These are phyloP conservation scores for Caprella mutica DNA, from an alignment of 2,888 invertebrate genomes.

Conservation along the genomic window DNA sequence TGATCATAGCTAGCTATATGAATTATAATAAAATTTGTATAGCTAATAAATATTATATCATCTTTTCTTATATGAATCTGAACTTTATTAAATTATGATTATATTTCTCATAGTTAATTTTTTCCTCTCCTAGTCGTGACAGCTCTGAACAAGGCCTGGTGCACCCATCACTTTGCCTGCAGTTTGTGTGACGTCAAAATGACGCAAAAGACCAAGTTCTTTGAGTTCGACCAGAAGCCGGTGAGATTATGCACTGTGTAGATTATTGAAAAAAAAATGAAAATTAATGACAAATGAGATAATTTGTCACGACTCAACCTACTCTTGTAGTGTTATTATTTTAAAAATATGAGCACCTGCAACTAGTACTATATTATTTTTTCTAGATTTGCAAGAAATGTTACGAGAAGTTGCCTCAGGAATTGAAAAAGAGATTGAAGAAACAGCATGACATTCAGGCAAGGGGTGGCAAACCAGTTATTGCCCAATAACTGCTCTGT, in stretches of 20 bases:
- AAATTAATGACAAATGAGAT: too few species aligned
- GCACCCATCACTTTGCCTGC: constrained; percentile 96
- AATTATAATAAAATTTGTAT: too few species aligned
- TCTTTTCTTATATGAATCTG: too few species aligned
- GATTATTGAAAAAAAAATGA: too few species aligned
- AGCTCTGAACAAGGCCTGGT: constrained; percentile 98
- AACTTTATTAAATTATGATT: too few species aligned
- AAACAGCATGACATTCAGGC: constrained; percentile 73
- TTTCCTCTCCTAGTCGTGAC: constrained; percentile 66
- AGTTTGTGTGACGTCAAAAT: constrained; percentile 91
- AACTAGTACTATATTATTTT: neutral
- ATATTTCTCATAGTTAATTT: neutral
- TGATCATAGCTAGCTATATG: too few species aligned
- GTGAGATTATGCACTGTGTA: too few species aligned
- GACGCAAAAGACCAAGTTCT: constrained; percentile 95
- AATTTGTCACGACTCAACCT: neutral
- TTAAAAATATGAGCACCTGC: neutral
- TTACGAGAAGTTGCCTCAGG: constrained; percentile 90
- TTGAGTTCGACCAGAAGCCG: constrained; percentile 95
- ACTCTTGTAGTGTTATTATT: neutral
- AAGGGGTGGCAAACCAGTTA: constrained; percentile 32
- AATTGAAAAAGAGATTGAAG: constrained; percentile 80
- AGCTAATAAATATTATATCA: too few species aligned
- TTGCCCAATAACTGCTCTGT: too few species aligned
- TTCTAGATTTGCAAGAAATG: constrained; percentile 76